Conservation (phyloP, 2,888 invertebrate species). For the Notocelia uddmanniana region DNA sequence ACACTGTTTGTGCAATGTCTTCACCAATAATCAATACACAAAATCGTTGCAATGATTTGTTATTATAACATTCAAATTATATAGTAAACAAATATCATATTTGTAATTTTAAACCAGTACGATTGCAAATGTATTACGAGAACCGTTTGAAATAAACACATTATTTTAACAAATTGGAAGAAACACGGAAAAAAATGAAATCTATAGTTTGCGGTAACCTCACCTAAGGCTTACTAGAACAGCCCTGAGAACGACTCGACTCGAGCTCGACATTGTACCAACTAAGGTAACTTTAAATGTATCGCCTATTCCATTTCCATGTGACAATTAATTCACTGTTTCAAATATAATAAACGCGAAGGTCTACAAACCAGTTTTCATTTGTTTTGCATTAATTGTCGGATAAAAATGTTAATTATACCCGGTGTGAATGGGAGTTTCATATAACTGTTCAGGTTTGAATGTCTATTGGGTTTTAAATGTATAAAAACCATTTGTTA, state of each 20-base stretch:
- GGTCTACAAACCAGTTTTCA: conserved; percentile 31
- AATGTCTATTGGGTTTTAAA: not conserved
- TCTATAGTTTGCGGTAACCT: conserved; percentile 49
- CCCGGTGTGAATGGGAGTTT: not conserved
- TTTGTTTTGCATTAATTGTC: conserved; percentile 1
- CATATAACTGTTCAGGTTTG: not conserved
- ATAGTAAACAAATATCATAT: not conserved
- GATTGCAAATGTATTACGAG: not conserved
- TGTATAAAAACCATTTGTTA: no score
- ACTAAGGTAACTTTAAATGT: conserved; percentile 68
- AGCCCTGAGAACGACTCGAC: conserved; percentile 74
- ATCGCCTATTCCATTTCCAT: conserved; percentile 40
- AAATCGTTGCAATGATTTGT: not conserved
- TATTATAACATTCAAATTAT: not conserved
- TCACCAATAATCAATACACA: not conserved
- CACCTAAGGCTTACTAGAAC: conserved; percentile 74
- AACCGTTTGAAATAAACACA: not conserved
- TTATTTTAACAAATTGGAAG: not conserved
- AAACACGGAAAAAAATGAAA: not conserved
- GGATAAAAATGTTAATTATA: not conserved
- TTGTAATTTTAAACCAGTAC: not conserved
- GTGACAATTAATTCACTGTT: conserved; percentile 39
- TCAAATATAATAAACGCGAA: conserved; percentile 24
- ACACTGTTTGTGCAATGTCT: not conserved
- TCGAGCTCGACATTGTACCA: conserved; percentile 77